Evolutionary conservation across 2,113 vertebrate genomes (phyloP).

Genomic region (Lagopus muta): DNA sequence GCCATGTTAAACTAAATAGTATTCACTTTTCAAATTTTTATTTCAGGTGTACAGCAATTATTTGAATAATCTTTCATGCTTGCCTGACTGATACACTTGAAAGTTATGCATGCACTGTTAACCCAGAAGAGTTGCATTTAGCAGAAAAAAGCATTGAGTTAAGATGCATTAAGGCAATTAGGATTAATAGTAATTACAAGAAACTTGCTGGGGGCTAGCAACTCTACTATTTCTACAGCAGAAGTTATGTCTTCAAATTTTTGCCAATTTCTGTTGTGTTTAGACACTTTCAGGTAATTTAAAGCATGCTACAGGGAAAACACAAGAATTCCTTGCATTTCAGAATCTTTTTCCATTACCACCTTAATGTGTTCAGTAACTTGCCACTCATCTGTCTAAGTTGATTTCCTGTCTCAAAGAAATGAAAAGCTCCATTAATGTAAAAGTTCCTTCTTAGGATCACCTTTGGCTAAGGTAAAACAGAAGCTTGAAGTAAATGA

Average conservation of each 20-base stretch:
- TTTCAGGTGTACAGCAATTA: conserved; percentile 27
- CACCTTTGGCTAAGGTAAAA: conserved; percentile 44
- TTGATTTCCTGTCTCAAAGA: background rate
- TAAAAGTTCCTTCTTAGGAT: background rate
- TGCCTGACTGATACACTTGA: conserved; percentile 44
- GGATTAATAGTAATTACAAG: conserved; percentile 58
- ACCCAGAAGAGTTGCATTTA: background rate
- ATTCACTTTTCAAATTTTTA: conserved; percentile 28
- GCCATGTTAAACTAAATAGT: conserved; percentile 53
- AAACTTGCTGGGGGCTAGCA: conserved; percentile 41
- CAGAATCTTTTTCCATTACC: background rate
- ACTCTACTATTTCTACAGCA: background rate
- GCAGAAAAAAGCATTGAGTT: conserved; percentile 8
- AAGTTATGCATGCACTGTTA: conserved; percentile 3
- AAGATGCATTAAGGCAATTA: conserved; percentile 51
- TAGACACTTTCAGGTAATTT: background rate
- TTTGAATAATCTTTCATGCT: conserved; percentile 36
- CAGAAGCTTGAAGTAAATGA: conserved; percentile 62
- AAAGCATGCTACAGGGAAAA: conserved; percentile 6
- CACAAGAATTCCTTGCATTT: background rate
- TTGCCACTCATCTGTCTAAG: background rate
- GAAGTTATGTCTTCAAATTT: background rate
- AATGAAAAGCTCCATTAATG: background rate
- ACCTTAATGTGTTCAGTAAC: background rate
- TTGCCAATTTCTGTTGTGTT: background rate